Base-by-base conservation (phyloP, 2,888 invertebrate species). In the Aelia acuminata region DNA sequence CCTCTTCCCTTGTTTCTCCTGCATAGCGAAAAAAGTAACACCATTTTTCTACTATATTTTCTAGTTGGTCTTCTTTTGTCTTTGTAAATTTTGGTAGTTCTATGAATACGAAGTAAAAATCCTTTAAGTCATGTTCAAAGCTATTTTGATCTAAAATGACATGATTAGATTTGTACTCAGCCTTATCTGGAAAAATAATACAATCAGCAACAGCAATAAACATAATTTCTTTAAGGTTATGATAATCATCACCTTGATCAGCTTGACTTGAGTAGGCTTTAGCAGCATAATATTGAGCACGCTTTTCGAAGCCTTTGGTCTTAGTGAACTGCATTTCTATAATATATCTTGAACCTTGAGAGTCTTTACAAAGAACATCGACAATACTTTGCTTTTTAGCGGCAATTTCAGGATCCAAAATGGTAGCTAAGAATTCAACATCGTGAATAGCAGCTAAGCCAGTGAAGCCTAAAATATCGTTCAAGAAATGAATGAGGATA, bases 1-100 rank as follows among this genome's bases (percentile, higher is more conserved):
- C 90, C 87, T 90, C 89, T n/a, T n/a, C n/a, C 13, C 85, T 91
- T 75, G 91, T 91, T 90, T 91, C 90, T 53, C 88, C 91, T 90
- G 91, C 91, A 90, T 91, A 91, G 88, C 87, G 88, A 84, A 91
- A 91, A 87, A 91, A 84, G 43, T 91, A 91, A 57, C 87, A 39
- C 91, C 91, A 91, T 89, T 90, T 90, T 88, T 91, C 91, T 86
- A 91, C 90, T 90, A 89, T 90, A 90, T 88, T 91, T 89, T 89
- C 89, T 89, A 91, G 89, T 53, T 90, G 91, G 15, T 53, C 87
- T 87, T 11, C 87, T 53, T 53, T 87, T 26, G 18, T 87, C 39
- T 91, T 91, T 88, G 90, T 53, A 91, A 91, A 91, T 89, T 91
- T 91, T 49, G 91, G 91, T 84, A 91, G 85, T 87, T 91, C 91